phyloP scores from a whole-genome alignment of 2,888 invertebrate genomes.

The Brenthis hecate region DNA sequence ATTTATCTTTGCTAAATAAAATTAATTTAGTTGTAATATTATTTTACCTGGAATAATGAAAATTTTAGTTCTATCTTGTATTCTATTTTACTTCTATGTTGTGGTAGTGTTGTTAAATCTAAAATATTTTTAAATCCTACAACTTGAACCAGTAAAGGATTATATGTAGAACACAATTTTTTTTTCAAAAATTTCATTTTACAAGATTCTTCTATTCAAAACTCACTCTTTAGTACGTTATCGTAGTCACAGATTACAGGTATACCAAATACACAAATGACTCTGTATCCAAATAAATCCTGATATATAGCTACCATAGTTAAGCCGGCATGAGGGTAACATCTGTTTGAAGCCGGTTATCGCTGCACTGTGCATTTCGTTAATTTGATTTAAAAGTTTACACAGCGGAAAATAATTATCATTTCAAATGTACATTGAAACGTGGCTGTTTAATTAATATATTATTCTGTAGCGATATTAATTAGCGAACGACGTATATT shows the following conservation, averaged over 20 bases:
- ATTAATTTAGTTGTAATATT: background rate
- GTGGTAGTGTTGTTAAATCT: too few relatives aligned
- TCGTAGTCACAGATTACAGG: too few relatives aligned
- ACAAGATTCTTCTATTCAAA: too few relatives aligned
- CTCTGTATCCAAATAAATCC: conserved; percentile 2
- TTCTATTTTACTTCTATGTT: too few relatives aligned
- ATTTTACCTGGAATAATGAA: background rate
- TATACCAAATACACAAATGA: too few relatives aligned
- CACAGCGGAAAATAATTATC: conserved; percentile 24
- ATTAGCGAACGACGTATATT: conserved; percentile 5
- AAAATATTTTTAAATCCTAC: too few relatives aligned
- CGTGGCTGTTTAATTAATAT: conserved; percentile 5
- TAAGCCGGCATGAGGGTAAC: conserved; percentile 13
- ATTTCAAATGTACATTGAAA: conserved; percentile 7
- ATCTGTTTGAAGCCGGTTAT: conserved; percentile 27
- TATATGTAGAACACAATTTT: too few relatives aligned
- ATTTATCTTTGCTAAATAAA: conserved; percentile 1
- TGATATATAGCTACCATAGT: background rate
- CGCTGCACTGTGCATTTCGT: conserved; percentile 18
- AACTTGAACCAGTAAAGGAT: too few relatives aligned
- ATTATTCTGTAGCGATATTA: conserved; percentile 13
- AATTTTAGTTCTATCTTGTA: too few relatives aligned
- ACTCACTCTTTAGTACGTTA: too few relatives aligned
- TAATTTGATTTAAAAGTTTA: conserved; percentile 30
- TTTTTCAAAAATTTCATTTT: too few relatives aligned